A percentile compares a stretch with the other conserved stretches of the same genome.
These are phyloP conservation scores for Anorthoa munda DNA, from an alignment of 2,888 invertebrate species.

Conservation along the genomic window DNA sequence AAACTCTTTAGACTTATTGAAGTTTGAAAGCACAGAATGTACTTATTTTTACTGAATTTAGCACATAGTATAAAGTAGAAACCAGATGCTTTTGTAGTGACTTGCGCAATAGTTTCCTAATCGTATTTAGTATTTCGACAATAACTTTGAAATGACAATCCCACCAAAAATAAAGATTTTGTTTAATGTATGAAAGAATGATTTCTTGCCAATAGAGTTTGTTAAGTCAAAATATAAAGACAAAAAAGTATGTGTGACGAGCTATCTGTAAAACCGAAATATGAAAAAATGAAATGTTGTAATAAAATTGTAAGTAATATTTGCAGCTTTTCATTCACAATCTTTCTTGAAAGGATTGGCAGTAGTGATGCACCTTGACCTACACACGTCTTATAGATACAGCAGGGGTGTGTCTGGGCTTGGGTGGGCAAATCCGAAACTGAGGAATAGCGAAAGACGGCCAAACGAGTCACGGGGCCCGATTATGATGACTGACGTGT, in stretches of 20 bases:
- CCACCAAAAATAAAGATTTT: constrained; percentile 77
- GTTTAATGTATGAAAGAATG: constrained; percentile 65
- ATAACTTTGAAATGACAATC: constrained; percentile 75
- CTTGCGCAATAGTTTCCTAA: constrained; percentile 62
- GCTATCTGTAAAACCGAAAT: constrained; percentile 70
- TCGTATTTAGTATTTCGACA: constrained; percentile 72
- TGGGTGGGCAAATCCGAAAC: no score
- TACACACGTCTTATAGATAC: not conserved
- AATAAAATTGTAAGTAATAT: constrained; percentile 74
- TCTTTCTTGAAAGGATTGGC: not conserved
- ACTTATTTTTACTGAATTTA: constrained; percentile 67
- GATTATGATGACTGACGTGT: no score
- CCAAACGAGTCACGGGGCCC: no score
- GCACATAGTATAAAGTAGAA: constrained; percentile 69
- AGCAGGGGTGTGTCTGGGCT: no score
- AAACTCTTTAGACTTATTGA: constrained; percentile 40
- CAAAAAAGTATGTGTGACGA: constrained; percentile 52
- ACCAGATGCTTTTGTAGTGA: constrained; percentile 71
- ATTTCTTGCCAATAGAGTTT: constrained; percentile 79
- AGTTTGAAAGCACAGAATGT: constrained; percentile 68
- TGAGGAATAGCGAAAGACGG: no score
- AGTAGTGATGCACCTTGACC: not conserved
- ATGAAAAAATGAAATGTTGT: constrained; percentile 78
- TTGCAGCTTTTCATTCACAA: constrained; percentile 31
- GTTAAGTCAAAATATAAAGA: constrained; percentile 56